A percentile compares a stretch with the other conserved stretches of the same genome.
phyloP scores from a whole-genome alignment of 2,797 vertebrate genomes.

The Trachurus trachurus region DNA sequence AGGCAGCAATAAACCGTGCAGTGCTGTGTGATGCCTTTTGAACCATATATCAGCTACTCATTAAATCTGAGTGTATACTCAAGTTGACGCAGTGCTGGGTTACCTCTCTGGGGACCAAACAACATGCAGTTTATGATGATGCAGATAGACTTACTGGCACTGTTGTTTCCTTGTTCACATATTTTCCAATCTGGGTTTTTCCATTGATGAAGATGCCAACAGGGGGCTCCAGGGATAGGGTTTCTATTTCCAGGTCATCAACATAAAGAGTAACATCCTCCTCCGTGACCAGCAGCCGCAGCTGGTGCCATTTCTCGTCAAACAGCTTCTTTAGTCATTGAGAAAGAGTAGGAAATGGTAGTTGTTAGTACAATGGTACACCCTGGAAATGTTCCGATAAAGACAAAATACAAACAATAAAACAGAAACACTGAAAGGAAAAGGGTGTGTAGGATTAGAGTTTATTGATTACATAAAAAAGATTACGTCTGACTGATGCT shows the following conservation, averaged over 20 bases:
- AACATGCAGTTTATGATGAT: conserved; percentile 28
- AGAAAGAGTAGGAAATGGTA: conserved; percentile 39
- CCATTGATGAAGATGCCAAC: conserved; percentile 97
- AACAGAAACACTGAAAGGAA: neutral
- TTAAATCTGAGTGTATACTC: conserved; percentile 39
- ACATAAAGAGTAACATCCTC: conserved; percentile 93
- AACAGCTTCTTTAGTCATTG: conserved; percentile 86
- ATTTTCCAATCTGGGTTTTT: conserved; percentile 97
- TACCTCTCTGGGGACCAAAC: conserved; percentile 20
- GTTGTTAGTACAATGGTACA: conserved; percentile 6
- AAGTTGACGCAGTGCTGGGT: neutral
- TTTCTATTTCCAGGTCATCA: conserved; percentile 93
- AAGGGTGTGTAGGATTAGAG: neutral
- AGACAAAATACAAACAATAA: conserved; percentile 1
- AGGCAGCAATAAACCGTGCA: conserved; percentile 52
- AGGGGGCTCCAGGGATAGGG: conserved; percentile 88
- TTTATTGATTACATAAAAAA: conserved; percentile 6
- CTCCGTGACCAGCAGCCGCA: conserved; percentile 95
- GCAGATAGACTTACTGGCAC: conserved; percentile 89
- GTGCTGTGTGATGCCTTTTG: conserved; percentile 41
- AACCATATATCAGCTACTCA: conserved; percentile 49
- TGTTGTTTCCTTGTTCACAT: conserved; percentile 94
- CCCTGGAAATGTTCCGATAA: conserved; percentile 14
- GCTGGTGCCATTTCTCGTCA: conserved; percentile 97
- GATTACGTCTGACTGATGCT: neutral